These are phyloP conservation scores for Drosophila rubida DNA, from an alignment of 2,888 invertebrate genomes.

Conservation along the genomic window DNA sequence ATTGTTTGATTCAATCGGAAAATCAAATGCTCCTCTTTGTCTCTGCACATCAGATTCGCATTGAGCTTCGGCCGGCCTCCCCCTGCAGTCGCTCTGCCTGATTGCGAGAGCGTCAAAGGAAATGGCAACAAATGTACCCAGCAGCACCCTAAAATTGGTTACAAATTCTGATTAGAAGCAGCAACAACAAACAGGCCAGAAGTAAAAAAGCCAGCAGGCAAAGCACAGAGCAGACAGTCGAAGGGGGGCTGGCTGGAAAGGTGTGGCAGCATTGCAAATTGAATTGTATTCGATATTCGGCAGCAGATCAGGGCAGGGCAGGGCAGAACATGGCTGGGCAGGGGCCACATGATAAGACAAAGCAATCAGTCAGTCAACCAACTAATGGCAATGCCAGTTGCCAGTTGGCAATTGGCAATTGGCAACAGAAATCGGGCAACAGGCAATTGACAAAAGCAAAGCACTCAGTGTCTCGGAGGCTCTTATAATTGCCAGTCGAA, in stretches of 20 bases:
- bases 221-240: too few relatives aligned
- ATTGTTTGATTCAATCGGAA: constrained; percentile 79
- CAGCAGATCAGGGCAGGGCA: constrained; percentile 4
- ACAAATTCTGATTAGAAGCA: constrained; percentile 79
- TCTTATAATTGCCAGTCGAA: constrained; percentile 59
- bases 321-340: constrained; percentile 1
- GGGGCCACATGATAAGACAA: constrained; percentile 69
- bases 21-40: constrained; percentile 70
- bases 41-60: constrained; percentile 19
- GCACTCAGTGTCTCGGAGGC: constrained; percentile 1
- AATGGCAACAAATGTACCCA: constrained; percentile 66
- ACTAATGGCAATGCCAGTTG: constrained; percentile 38
- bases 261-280: constrained; percentile 70
- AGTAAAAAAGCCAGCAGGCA: constrained; percentile 41
- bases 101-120: constrained; percentile 74
- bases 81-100: constrained; percentile 61
- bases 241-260: constrained; percentile 35
- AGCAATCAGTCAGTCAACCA: constrained; percentile 75
- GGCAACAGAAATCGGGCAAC: constrained; percentile 24
- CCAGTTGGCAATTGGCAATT: constrained; percentile 10
- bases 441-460: constrained; percentile 18
- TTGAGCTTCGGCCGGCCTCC: neutral
- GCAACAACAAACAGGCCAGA: constrained; percentile 57
- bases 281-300: constrained; percentile 70
- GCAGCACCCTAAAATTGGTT: constrained; percentile 72